Evolutionary conservation across 2,888 invertebrate species (phyloP), one percentile per base, ranked within the genome.

Genomic region (Eupithecia vulgata): DNA sequence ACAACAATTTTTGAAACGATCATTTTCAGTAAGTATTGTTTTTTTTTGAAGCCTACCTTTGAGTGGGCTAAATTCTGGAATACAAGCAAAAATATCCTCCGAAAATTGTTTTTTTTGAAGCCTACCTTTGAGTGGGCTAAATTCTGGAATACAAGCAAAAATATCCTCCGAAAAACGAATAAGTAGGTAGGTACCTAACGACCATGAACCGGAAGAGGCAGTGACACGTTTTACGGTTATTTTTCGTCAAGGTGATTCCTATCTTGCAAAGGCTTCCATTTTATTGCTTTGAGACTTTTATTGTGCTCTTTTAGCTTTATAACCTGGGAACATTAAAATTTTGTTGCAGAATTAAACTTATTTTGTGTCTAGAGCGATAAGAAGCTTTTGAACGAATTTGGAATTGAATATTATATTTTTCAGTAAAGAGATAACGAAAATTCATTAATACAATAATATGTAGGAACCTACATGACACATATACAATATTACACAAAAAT

Each of bases 231-330:
- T 67, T 67, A 67, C 45, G 45, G 67, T 45, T 48, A 48, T 48
- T 48, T 48, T 67, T 67, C 67, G 48, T 67, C 42, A 67, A 67
- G 48, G 67, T 67, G 65, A 65, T 67, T 67, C 67, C 42, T 48
- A 45, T 67, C 48, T 67, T 67, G 34, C 48, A 34, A 45, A 68
- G 40, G 61, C 59, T 68, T n/a, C 25, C 59, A 68, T 48, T 67
- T 67, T 67, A 67, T 48, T 34, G 67, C 67, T 17, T 45, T 45
- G 48, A 67, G 67, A 45, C 42, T 67, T 48, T 67, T 67, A 67
- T 48, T 67, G 67, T 48, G 42, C 37, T 67, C 34, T 67, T 67
- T 67, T 48, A 48, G 67, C 67, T 45, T 67, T 48, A 67, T 67
- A 65, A 65, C 65, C 65, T 65, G 65, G 65, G 21, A n/a, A 65